A percentile compares a stretch with the other conserved stretches of the same genome.
These are phyloP conservation scores for Bombus sibiricus DNA, from an alignment of 1,140 invertebrate genomes.

Conservation along the genomic window DNA sequence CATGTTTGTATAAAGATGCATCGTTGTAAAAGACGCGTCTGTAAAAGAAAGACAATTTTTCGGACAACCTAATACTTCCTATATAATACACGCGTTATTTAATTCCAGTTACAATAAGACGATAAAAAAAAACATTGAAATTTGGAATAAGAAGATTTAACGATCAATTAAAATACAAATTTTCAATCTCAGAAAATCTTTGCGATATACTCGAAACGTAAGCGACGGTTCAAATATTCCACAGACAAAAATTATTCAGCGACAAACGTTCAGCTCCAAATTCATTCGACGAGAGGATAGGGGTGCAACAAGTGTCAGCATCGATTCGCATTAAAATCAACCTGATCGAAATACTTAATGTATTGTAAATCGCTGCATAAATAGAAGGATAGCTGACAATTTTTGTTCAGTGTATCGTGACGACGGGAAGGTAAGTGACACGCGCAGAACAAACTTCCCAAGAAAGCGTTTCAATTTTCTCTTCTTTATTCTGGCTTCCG, in stretches of 20 bases:
- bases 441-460: neutral
- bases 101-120: too few species aligned
- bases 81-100: too few species aligned
- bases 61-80: too few species aligned
- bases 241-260: slow-evolving; percentile 49
- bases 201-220: too few species aligned
- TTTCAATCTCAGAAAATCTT: too few species aligned
- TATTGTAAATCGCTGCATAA: slow-evolving; percentile 50
- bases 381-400: slow-evolving; percentile 7
- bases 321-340: slow-evolving; percentile 36
- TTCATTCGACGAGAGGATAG: slow-evolving; percentile 47
- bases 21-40: too few species aligned
- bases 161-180: neutral
- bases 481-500: slow-evolving; percentile 12
- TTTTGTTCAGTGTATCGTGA: slow-evolving; percentile 18
- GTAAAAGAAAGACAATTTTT: too few species aligned
- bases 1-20: too few species aligned
- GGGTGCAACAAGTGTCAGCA: slow-evolving; percentile 30
- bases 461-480: slow-evolving; percentile 13
- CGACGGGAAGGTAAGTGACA: slow-evolving; percentile 15
- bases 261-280: slow-evolving; percentile 5
- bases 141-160: neutral
- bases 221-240: neutral
- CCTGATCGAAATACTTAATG: slow-evolving; percentile 71
- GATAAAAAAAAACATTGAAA: neutral